Evolutionary conservation across 2,797 vertebrate species (phyloP), one percentile per base, ranked within the genome.

Genomic region (Lateolabrax maculatus): DNA sequence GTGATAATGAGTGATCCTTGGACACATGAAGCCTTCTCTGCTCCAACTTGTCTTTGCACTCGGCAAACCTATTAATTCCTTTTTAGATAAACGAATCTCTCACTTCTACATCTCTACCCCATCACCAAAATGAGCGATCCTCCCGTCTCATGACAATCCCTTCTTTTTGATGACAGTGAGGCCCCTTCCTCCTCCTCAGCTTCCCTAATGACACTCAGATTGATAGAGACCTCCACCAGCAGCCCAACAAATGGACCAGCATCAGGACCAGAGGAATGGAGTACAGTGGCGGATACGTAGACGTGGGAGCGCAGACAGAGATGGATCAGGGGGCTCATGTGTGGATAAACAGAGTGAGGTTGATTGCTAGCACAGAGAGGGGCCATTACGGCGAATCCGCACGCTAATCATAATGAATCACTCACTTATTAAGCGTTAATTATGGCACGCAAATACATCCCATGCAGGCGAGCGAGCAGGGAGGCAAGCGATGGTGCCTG

Each of bases 381-480:
- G 92, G 93, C 94, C 94, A 95, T 96, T 95, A 95, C 90, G 41
- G 93, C 84, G 69, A 94, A 94, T 95, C 93, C 92, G 88, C 68
- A 86, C 60, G 79, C 93, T 95, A 96, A 96, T 96, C 95, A 95
- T 96, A 96, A 96, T 96, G 94, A 95, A 96, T 96, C 95, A 95
- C 95, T 96, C 93, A 95, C 94, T 96, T 96, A 96, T 96, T 96
- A 95, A 94, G 90, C 91, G 93, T 96, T 96, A 96, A 96, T 96
- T 96, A 95, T 88, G 82, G 93, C 92, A 86, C 80, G 67, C 93
- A 95, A 94, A 96, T 94, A 95, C 93, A 95, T 95, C 95, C 95
- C 92, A 65, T 87, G 89, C 91, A 88, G 84, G 79, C 92, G 73
- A 84, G 90, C 72, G 52, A 76, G 80, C 77, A 85, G 85, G 81